phyloP scores from a whole-genome alignment of 2,113 vertebrate species.

The Bujurquina vittata region DNA sequence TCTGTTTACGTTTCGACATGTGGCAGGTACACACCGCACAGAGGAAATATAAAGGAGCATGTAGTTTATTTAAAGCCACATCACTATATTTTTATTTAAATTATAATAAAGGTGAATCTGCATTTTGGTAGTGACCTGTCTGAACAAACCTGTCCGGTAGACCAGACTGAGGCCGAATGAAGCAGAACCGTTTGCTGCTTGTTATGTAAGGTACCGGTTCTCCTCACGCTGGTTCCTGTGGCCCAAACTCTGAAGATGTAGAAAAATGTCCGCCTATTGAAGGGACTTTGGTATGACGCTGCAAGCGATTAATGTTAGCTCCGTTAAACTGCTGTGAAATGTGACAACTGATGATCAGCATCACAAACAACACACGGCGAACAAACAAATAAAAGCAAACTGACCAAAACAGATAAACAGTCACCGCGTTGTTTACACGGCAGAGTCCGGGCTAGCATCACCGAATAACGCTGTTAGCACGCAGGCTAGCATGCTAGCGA shows the following conservation, averaged over 20 bases:
- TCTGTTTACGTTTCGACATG: not conserved
- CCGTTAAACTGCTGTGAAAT: not conserved
- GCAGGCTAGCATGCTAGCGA: not conserved
- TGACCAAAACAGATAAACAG: not conserved
- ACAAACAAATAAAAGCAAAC: not conserved
- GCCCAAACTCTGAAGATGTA: not conserved
- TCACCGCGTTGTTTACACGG: not conserved
- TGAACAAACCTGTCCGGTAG: not conserved
- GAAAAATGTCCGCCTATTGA: not conserved
- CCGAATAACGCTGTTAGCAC: not conserved
- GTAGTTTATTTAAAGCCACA: too few relatives aligned
- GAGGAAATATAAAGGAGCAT: not conserved
- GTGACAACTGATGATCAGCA: not conserved
- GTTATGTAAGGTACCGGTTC: not conserved
- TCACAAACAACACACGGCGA: not conserved
- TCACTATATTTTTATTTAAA: not conserved
- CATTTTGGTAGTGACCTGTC: not conserved
- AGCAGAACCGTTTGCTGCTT: not conserved
- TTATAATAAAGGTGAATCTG: not conserved
- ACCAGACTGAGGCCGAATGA: not conserved
- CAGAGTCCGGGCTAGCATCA: not conserved
- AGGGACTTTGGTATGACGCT: not conserved
- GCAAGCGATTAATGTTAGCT: not conserved
- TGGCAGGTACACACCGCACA: not conserved
- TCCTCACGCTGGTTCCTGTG: not conserved